These are phyloP conservation scores for Netelia inedita DNA, from an alignment of 2,888 invertebrate genomes.

Conservation along the genomic window DNA sequence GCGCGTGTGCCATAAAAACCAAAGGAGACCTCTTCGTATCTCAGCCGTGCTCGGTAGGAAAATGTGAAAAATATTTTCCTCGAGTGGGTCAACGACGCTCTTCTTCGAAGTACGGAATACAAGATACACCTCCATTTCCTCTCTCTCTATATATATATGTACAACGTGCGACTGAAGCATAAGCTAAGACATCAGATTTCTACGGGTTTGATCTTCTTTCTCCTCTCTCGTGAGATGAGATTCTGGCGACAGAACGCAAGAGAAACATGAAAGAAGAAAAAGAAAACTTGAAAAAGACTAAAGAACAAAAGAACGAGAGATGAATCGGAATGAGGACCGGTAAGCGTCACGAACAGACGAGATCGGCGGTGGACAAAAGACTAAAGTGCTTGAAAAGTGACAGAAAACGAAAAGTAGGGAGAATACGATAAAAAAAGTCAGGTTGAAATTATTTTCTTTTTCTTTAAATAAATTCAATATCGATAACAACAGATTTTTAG, in stretches of 20 bases:
- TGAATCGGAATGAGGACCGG: conserved; percentile 3
- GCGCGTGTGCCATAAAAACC: conserved; percentile 6
- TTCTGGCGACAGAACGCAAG: conserved; percentile 16
- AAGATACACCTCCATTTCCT: conserved; percentile 17
- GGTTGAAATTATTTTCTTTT: background rate
- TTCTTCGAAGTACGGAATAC: conserved; percentile 52
- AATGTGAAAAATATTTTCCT: conserved; percentile 61
- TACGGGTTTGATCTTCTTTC: conserved; percentile 31
- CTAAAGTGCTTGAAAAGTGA: background rate
- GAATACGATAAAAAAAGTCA: conserved; percentile 4
- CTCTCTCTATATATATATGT: background rate
- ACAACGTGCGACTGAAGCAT: conserved; percentile 7
- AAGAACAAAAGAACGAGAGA: conserved; percentile 19
- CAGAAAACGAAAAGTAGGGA: conserved; percentile 1
- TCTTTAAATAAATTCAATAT: background rate
- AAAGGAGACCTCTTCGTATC: conserved; percentile 32
- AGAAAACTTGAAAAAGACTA: conserved; percentile 16
- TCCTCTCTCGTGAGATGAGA: conserved; percentile 12
- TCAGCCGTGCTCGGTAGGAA: conserved; percentile 34
- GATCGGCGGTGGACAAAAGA: conserved; percentile 6
- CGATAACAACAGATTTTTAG: background rate
- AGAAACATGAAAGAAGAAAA: background rate
- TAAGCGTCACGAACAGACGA: conserved; percentile 3
- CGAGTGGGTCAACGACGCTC: conserved; percentile 62
- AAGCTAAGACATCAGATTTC: conserved; percentile 30